phyloP scores from a whole-genome alignment of 2,113 vertebrate genomes.

The Poeciliopsis retropinna region DNA sequence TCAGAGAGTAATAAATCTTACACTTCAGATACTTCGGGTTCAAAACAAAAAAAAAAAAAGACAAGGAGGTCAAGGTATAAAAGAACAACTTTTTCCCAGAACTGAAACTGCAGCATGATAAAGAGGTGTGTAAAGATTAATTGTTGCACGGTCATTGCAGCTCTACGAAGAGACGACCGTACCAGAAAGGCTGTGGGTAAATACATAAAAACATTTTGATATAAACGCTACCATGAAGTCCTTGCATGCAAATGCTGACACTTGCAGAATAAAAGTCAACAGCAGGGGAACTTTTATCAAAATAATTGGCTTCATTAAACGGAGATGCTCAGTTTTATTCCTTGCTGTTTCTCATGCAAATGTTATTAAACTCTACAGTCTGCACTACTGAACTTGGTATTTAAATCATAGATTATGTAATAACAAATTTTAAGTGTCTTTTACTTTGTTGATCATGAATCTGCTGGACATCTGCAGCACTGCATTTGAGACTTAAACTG shows the following conservation, averaged over 20 bases:
- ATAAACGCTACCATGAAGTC: not conserved
- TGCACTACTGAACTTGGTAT: not conserved
- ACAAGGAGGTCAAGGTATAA: not conserved
- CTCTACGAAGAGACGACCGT: not conserved
- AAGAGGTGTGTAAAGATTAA: not conserved
- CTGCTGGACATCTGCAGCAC: not conserved
- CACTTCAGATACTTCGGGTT: slow-evolving; percentile 10
- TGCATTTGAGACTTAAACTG: not conserved
- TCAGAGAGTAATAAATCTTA: slow-evolving; percentile 20
- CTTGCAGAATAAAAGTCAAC: not conserved
- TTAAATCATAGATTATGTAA: not conserved
- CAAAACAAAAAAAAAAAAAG: not conserved
- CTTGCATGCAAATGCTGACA: not conserved
- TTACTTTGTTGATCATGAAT: not conserved
- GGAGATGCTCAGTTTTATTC: too few species aligned
- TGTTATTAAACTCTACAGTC: not conserved
- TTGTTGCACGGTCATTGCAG: not conserved
- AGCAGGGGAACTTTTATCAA: not conserved
- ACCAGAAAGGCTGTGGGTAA: not conserved
- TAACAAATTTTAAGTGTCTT: not conserved
- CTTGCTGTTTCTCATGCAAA: not conserved
- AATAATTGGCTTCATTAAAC: not conserved
- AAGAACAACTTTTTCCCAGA: not conserved
- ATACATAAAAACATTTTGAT: not conserved
- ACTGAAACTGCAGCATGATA: not conserved